Percentiles rank a stretch among this genome's conserved stretches.
These are phyloP conservation scores for Mesoligia furuncula DNA, from an alignment of 2,888 invertebrate species.

Conservation along the genomic window DNA sequence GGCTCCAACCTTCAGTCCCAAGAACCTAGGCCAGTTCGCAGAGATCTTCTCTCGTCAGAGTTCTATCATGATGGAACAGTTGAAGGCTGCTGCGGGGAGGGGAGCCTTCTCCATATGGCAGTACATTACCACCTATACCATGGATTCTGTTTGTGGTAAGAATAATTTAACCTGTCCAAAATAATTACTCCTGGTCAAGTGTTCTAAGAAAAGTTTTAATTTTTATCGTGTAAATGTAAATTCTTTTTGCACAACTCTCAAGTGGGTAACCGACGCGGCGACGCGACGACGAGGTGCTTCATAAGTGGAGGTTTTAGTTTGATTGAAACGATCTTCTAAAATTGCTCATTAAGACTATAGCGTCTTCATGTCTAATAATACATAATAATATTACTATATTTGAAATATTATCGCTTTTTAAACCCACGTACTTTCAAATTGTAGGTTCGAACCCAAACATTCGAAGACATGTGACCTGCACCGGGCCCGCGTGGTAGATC, in stretches of 20 bases:
- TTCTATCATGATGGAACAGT: conserved; percentile 64
- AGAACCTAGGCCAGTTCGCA: conserved; percentile 70
- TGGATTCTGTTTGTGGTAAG: conserved; percentile 77
- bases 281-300: neutral
- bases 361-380: neutral
- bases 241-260: neutral
- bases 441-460: too few species aligned
- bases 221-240: neutral
- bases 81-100: conserved; percentile 62
- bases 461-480: too few species aligned
- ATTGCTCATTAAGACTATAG: neutral
- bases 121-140: conserved; percentile 72
- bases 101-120: conserved; percentile 74
- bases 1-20: conserved; percentile 72
- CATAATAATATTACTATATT: neutral
- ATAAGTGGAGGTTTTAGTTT: neutral
- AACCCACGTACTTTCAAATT: neutral
- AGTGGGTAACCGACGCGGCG: neutral
- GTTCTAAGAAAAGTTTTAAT: neutral
- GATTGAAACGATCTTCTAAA: neutral
- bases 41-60: conserved; percentile 72
- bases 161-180: neutral
- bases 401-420: neutral
- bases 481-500: too few species aligned
- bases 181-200: neutral